A percentile compares a stretch with the other conserved stretches of the same genome.
These are phyloP conservation scores for Dromococcyx pavoninus DNA, from an alignment of 2,797 vertebrate genomes.

Conservation along the genomic window DNA sequence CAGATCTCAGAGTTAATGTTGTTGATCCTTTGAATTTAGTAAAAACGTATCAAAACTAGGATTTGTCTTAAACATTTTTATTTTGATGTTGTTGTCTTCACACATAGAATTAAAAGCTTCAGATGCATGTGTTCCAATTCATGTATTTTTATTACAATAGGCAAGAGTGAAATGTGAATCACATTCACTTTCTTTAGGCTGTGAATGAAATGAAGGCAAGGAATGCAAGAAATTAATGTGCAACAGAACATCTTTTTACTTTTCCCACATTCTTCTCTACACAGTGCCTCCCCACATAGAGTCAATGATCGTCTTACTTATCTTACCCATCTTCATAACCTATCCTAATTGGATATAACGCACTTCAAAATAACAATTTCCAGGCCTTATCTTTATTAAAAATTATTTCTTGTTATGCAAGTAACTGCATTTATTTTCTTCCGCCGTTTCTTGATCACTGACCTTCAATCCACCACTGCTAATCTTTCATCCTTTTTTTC, in stretches of 20 bases:
- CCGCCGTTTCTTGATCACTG: neutral
- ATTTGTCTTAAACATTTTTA: neutral
- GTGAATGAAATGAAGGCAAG: neutral
- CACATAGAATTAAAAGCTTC: neutral
- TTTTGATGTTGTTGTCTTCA: neutral
- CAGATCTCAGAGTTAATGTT: neutral
- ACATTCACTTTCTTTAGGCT: neutral
- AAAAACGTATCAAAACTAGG: neutral
- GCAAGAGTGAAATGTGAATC: neutral
- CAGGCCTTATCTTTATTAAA: neutral
- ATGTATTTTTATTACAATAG: neutral
- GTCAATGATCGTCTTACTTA: neutral
- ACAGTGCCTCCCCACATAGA: neutral
- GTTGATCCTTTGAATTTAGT: neutral
- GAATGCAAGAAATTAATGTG: neutral
- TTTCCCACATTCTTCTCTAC: neutral
- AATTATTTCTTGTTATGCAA: neutral
- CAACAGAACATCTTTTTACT: neutral
- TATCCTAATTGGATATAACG: neutral
- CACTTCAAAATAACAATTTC: neutral
- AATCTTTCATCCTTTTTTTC: neutral
- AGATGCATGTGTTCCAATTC: neutral
- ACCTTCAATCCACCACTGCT: neutral
- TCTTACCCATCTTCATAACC: neutral
- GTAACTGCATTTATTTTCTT: neutral